Evolutionary conservation across 1,140 invertebrate genomes (phyloP).

Genomic region (Holcopasites calliopsidis): DNA sequence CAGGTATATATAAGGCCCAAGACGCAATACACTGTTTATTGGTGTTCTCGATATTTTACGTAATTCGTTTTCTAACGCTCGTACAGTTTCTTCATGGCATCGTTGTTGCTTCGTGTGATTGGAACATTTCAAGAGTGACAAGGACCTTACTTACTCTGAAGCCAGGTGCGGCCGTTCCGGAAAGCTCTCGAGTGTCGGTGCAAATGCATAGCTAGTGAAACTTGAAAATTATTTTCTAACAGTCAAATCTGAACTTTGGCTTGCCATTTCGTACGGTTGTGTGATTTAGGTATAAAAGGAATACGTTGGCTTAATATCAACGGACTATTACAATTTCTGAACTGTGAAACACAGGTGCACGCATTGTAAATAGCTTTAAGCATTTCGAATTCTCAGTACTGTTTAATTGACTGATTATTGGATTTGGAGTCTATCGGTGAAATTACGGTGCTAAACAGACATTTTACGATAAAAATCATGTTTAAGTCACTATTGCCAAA

Average conservation of each 20-base stretch:
- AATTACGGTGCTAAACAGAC: neutral
- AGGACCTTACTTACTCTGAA: neutral
- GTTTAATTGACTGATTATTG: neutral
- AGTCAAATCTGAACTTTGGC: neutral
- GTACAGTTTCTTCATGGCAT: neutral
- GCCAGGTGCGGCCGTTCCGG: neutral
- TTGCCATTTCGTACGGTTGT: neutral
- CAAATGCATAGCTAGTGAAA: conserved; percentile 28
- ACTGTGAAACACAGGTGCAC: neutral
- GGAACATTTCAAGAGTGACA: neutral
- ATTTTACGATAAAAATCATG: too few relatives aligned
- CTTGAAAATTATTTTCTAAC: neutral
- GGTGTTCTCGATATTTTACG: conserved; percentile 66
- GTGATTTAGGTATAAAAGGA: neutral
- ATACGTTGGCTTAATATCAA: neutral
- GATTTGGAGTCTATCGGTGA: neutral
- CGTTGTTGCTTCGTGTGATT: neutral
- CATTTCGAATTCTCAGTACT: neutral
- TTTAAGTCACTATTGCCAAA: too few relatives aligned
- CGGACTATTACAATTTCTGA: neutral
- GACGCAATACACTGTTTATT: conserved; percentile 59
- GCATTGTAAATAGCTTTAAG: neutral
- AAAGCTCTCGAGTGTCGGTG: conserved; percentile 6
- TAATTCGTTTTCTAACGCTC: conserved; percentile 3
- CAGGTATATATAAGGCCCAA: conserved; percentile 75